Conservation (phyloP, 2,888 invertebrate species). For the Pasiphila rectangulata region DNA sequence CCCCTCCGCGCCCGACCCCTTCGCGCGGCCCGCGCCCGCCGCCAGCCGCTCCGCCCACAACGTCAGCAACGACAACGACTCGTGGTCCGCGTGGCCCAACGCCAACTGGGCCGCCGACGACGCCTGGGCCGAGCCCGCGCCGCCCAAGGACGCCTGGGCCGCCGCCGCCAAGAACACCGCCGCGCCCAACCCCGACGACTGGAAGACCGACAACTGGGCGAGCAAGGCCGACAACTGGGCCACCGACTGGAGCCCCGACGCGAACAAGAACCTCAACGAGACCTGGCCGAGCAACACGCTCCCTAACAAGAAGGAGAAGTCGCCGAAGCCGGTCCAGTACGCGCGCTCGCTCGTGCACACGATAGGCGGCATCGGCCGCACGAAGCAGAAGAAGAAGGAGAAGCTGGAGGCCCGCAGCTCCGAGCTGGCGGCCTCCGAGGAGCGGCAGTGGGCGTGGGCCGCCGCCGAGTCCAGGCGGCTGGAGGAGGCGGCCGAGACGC, state of each 20-base stretch:
- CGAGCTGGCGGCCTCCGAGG: slow-evolving; percentile 76
- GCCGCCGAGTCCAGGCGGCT: slow-evolving; percentile 84
- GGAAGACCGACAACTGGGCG: slow-evolving; percentile 60
- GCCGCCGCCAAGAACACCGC: slow-evolving; percentile 26
- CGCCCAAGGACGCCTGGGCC: slow-evolving; percentile 59
- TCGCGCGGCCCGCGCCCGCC: slow-evolving; percentile 31
- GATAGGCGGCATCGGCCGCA: slow-evolving; percentile 70
- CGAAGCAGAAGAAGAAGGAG: slow-evolving; percentile 59
- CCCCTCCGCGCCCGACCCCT: slow-evolving; percentile 56
- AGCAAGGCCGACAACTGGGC: slow-evolving; percentile 58
- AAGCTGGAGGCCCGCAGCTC: slow-evolving; percentile 49
- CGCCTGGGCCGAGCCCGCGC: slow-evolving; percentile 46
- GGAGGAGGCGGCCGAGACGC: slow-evolving; percentile 82
- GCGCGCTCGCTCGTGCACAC: slow-evolving; percentile 71
- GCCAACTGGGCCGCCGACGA: slow-evolving; percentile 50
- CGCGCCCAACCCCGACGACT: slow-evolving; percentile 40
- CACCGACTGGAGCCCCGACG: slow-evolving; percentile 55
- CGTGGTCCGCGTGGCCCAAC: slow-evolving; percentile 47
- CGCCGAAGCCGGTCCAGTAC: slow-evolving; percentile 73
- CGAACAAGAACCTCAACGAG: slow-evolving; percentile 65
- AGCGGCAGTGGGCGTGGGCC: slow-evolving; percentile 88
- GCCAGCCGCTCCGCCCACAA: slow-evolving; percentile 24
- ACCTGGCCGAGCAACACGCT: slow-evolving; percentile 70
- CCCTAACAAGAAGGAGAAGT: slow-evolving; percentile 71
- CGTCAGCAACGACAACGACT: slow-evolving; percentile 29